Evolutionary conservation across 2,797 vertebrate species (phyloP).

Genomic region (Gadopsis marmoratus): DNA sequence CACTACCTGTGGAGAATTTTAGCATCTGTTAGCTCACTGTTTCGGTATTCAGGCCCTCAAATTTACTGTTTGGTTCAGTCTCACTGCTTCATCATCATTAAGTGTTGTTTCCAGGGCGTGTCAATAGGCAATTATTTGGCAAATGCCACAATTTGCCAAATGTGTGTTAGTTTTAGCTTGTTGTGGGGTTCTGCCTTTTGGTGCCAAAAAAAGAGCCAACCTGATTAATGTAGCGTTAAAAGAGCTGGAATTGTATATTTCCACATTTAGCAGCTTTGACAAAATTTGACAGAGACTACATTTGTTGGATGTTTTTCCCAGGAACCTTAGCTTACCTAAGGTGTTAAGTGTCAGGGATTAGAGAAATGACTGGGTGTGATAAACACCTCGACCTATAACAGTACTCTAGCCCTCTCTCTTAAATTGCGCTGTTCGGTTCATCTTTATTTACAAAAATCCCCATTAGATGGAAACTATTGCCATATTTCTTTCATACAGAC

Average conservation of each 20-base stretch:
- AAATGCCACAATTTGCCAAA: neutral
- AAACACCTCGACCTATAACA: constrained; percentile 2
- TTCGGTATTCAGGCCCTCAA: neutral
- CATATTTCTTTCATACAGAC: neutral
- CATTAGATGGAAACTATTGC: neutral
- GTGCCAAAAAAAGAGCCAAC: neutral
- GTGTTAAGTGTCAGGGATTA: neutral
- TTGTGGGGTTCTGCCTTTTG: neutral
- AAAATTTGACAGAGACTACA: constrained; percentile 11
- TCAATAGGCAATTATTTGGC: neutral
- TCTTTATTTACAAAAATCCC: constrained; percentile 16
- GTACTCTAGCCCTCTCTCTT: neutral
- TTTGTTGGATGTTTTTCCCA: constrained; percentile 10
- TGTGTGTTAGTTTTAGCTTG: neutral
- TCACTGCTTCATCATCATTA: too few relatives aligned
- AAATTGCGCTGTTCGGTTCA: constrained; percentile 18
- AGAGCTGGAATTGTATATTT: neutral
- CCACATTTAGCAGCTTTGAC: neutral
- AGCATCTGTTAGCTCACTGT: neutral
- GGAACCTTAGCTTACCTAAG: constrained; percentile 1
- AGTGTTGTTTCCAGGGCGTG: neutral
- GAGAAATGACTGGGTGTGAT: neutral
- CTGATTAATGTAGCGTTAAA: neutral
- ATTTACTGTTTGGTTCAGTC: neutral
- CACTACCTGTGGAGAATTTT: neutral